A percentile compares a stretch with the other conserved stretches of the same genome.
Conservation (phyloP, 1,140 invertebrate genomes). For the Papilio helenus region DNA sequence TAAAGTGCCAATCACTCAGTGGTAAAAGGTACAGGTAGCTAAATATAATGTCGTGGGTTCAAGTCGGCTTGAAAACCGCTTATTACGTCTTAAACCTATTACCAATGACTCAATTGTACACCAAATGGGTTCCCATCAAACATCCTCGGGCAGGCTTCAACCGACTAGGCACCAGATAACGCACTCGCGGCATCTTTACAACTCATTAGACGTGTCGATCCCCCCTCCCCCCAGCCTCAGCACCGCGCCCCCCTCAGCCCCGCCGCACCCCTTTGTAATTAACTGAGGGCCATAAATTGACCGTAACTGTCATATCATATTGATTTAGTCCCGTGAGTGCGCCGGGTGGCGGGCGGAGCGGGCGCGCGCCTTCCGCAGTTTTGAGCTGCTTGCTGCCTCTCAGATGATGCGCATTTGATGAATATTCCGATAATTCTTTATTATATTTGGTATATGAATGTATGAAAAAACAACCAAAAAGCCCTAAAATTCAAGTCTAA, state of each 20-base stretch:
- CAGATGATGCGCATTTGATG: slow-evolving; percentile 26
- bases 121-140: neutral
- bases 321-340: slow-evolving; percentile 75
- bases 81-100: neutral
- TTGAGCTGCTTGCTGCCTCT: slow-evolving; percentile 43
- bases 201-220: slow-evolving; percentile 67
- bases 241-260: slow-evolving; percentile 28
- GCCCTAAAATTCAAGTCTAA: neutral
- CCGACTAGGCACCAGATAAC: slow-evolving; percentile 41
- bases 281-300: slow-evolving; percentile 80
- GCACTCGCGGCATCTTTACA: slow-evolving; percentile 68
- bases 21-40: neutral
- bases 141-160: neutral
- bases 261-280: slow-evolving; percentile 70
- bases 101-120: neutral
- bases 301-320: slow-evolving; percentile 81
- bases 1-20: neutral
- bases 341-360: neutral
- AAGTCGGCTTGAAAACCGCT: neutral
- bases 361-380: slow-evolving; percentile 54
- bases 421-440: slow-evolving; percentile 49
- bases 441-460: neutral
- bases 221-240: slow-evolving; percentile 40
- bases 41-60: neutral
- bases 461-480: neutral